Base-by-base conservation (phyloP, 2,888 invertebrate genomes). In the Hydrotaea cyrtoneurina region DNA sequence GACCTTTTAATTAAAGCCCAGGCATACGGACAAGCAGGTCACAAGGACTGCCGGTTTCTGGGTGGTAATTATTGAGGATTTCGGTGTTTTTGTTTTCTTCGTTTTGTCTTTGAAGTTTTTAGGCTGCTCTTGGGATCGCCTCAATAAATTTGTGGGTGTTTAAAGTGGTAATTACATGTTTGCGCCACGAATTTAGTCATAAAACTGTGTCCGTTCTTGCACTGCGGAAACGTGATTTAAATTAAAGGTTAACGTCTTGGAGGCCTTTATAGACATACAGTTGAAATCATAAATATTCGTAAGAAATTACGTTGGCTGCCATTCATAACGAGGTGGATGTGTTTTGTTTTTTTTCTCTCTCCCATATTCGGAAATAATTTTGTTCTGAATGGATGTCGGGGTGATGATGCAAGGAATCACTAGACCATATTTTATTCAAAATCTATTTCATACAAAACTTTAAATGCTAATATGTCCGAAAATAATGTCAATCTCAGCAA, bases 1-100 rank as follows among this genome's bases (percentile, higher is more conserved):
- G 69, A 69, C 17, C 69, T 23, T 69, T 69, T 69, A 69, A 69
- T 69, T 69, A 69, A 69, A 46, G 15, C 46, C 46, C 21, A 66
- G 11, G 4, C 21, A 23, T 2, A 46, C 1, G 17, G 46, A 1
- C 21, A 21, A 23, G 26, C 31, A 8, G 36, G 13, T 21, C 21
- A 17, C 15, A 69, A 23, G 46, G 69, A 69, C 23, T 23, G 13
- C 5, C 2, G 43, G 39, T 21, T 46, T 69, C 43, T 69, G 69
- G 69, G 69, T 69, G 69, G 69, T 69, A 66, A 66, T 66, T 66
- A 66, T 43, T 7, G 36, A 19, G 21, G 19, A 31, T 39, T 43
- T n/a, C n/a, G n/a, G n/a, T n/a, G n/a, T n/a, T n/a, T n/a, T n/a
- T n/a, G n/a, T n/a, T n/a, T n/a, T 39, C 36, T 66, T 66, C 8